Evolutionary conservation across 2,888 invertebrate species (phyloP).

Genomic region (Tetragnatha montana): DNA sequence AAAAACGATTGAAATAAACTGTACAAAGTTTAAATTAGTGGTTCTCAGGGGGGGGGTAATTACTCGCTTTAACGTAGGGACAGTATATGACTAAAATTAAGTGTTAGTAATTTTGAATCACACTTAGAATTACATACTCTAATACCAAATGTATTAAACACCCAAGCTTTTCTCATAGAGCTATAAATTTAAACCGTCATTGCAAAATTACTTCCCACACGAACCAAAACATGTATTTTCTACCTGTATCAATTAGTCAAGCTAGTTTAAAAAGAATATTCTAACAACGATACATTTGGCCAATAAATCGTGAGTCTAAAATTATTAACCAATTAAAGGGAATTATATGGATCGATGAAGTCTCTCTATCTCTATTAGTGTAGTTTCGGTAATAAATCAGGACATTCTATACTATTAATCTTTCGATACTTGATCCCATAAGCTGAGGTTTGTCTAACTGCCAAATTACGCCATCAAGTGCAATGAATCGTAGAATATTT

Average conservation of each 20-base stretch:
- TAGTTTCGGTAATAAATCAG: neutral
- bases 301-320: neutral
- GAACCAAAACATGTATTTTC: too few relatives aligned
- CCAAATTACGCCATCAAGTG: neutral
- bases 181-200: too few relatives aligned
- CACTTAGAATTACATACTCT: too few relatives aligned
- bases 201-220: too few relatives aligned
- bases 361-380: neutral
- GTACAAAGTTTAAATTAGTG: too few relatives aligned
- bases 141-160: too few relatives aligned
- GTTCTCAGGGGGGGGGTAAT: too few relatives aligned
- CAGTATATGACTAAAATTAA: too few relatives aligned
- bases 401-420: neutral
- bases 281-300: neutral
- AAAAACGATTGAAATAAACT: too few relatives aligned
- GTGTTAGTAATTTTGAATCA: too few relatives aligned
- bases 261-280: neutral
- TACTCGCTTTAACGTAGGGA: too few relatives aligned
- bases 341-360: neutral
- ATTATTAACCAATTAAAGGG: neutral
- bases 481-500: neutral
- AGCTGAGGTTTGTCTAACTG: neutral
- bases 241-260: neutral
- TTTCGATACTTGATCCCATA: neutral
- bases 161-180: too few relatives aligned